These are phyloP conservation scores for Mimumesa dahlbomi DNA, from an alignment of 2,888 invertebrate species.

Conservation along the genomic window DNA sequence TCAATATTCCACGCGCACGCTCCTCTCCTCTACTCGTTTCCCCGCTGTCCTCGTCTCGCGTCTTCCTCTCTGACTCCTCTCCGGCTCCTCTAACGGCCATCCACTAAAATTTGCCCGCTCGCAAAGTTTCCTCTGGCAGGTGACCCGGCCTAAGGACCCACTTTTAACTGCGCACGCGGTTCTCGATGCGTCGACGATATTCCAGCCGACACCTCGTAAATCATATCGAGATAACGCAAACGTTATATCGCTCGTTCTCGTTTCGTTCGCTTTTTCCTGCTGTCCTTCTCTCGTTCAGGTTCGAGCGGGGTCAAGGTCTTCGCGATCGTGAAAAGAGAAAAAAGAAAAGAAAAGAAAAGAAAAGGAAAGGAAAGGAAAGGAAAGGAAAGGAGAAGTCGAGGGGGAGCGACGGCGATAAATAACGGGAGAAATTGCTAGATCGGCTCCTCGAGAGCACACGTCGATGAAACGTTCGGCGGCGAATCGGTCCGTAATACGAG, in stretches of 20 bases:
- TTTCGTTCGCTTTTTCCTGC: neutral
- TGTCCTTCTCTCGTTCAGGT: neutral
- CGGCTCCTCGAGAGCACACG: neutral
- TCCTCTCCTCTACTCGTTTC: no score
- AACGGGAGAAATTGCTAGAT: conserved; percentile 28
- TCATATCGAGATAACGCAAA: neutral
- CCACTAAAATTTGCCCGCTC: no score
- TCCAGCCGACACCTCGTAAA: neutral
- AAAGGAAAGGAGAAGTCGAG: neutral
- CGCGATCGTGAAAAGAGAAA: conserved; percentile 4
- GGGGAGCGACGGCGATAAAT: conserved; percentile 15
- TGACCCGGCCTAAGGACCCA: no score
- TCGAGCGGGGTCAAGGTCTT: conserved; percentile 10
- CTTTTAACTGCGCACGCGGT: no score
- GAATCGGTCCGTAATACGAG: neutral
- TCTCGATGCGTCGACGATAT: neutral
- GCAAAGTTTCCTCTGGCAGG: no score
- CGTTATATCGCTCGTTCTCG: neutral
- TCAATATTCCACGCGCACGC: conserved; percentile 74
- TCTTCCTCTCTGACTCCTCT: conserved; percentile 23
- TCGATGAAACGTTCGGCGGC: conserved; percentile 2
- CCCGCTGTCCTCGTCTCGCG: conserved; percentile 26
- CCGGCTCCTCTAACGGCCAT: conserved; percentile 1
- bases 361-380: no score
- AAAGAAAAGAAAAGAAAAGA: neutral